Percentiles rank a stretch among this genome's conserved stretches.
Evolutionary conservation across 2,797 vertebrate genomes (phyloP).

Genomic region (Neosilurus hyrtlii): DNA sequence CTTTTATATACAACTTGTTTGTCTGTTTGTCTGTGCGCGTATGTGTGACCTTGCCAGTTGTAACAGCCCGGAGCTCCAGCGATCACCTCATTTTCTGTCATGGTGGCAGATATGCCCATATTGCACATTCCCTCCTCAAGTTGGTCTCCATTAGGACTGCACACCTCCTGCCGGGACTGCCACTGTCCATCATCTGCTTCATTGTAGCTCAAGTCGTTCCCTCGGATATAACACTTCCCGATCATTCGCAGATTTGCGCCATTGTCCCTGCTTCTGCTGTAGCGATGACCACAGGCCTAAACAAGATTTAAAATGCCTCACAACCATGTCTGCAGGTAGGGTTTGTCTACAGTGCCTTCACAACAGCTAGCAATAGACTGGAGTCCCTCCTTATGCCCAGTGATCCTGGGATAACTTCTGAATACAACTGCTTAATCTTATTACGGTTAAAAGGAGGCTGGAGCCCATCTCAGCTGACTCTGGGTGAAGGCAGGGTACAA

Average conservation of each 20-base stretch:
- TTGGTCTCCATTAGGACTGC: slow-evolving; percentile 75
- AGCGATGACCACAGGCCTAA: slow-evolving; percentile 87
- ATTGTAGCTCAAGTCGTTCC: slow-evolving; percentile 76
- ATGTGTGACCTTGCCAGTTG: slow-evolving; percentile 83
- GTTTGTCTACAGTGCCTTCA: background rate
- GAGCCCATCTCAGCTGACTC: no score
- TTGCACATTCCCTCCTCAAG: slow-evolving; percentile 82
- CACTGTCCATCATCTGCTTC: slow-evolving; percentile 68
- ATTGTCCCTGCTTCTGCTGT: slow-evolving; percentile 75
- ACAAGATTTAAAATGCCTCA: background rate
- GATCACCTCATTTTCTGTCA: slow-evolving; percentile 75
- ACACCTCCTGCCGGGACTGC: slow-evolving; percentile 84
- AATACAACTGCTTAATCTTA: no score
- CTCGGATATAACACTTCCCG: slow-evolving; percentile 84
- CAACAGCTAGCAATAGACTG: background rate
- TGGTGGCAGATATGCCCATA: slow-evolving; percentile 82
- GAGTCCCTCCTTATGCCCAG: background rate
- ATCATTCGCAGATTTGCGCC: slow-evolving; percentile 82
- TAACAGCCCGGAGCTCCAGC: slow-evolving; percentile 86
- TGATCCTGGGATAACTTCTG: no score
- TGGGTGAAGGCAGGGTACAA: no score
- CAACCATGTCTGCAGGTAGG: background rate
- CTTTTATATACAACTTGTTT: background rate
- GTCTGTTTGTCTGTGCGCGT: background rate
- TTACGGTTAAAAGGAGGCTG: no score